phyloP scores from a whole-genome alignment of 2,888 invertebrate genomes.

The Hypolimnas misippus region DNA sequence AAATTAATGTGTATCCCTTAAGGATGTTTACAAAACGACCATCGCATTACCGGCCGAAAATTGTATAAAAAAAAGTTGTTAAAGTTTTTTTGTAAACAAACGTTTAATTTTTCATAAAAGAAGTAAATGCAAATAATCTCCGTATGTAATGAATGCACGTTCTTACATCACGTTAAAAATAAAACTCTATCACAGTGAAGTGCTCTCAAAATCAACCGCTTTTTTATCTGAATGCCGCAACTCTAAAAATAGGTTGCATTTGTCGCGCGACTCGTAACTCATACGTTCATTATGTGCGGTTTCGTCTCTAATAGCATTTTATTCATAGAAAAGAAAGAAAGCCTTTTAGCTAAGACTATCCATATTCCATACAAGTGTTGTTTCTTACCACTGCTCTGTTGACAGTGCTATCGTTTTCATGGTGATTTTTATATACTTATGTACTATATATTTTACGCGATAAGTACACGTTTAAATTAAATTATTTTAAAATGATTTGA shows the following conservation, averaged over 20 bases:
- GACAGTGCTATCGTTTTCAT: no score
- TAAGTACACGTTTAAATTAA: no score
- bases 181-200: slow-evolving; percentile 24
- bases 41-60: no score
- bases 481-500: no score
- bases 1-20: not conserved
- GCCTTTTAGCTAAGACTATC: not conserved
- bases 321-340: not conserved
- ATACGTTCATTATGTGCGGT: slow-evolving; percentile 8
- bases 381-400: no score
- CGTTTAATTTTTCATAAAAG: not conserved
- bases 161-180: slow-evolving; percentile 16
- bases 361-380: no score
- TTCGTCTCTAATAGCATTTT: slow-evolving; percentile 6
- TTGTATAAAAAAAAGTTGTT: no score
- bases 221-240: slow-evolving; percentile 31
- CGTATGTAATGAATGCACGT: slow-evolving; percentile 9
- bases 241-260: slow-evolving; percentile 34
- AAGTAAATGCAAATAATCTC: not conserved
- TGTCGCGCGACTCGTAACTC: slow-evolving; percentile 14
- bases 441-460: no score
- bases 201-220: slow-evolving; percentile 31
- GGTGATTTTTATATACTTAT: no score
- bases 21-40: not conserved
- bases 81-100: no score